Base-by-base conservation (phyloP, 2,113 vertebrate species). In the Bos indicus region DNA sequence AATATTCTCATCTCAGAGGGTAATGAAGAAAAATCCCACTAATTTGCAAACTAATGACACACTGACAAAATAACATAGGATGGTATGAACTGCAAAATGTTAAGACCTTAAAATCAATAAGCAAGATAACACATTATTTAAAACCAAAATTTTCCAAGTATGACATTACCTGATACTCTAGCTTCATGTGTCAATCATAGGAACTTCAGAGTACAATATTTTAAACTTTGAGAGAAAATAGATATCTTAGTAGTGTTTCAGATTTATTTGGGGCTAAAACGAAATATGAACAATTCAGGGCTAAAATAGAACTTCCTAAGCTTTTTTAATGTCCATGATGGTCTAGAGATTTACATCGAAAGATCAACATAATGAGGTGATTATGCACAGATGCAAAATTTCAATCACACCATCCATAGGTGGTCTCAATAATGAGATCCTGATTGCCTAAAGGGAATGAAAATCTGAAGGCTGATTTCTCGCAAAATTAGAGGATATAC, bases 301-400 rank as follows among this genome's bases (percentile, higher is more conserved):
- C 33, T 94, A 94, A 93, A 92, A 93, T n/a, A 82, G 33, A 90
- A 83, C 52, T 91, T 93, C 26, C 30, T 74, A 56, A 64, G 23
- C 33, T 87, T 95, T 62, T 54, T 96, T 77, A 93, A 94, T 96
- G 46, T 93, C 83, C 91, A 93, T 81, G 56, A 94, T 77, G 87
- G 71, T 93, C 51, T 90, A 56, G 91, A 97, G 91, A 96, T 96
- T 97, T 97, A 71, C 78, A 96, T 94, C 43, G 94, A 98, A 97
- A 95, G 91, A 98, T 98, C 81, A 98, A 95, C 97, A 97, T 96
- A 64, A 97, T 97, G 93, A 97, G 91, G 91, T 94, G 96, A 98
- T 97, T 98, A 97, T 94, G n/a, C 87, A 95, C 26, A 97, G 90
- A 91, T 94, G 90, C 71, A 94, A 97, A 97, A 60, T 97, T 97